Conservation (phyloP, 1,140 invertebrate genomes). For the Coelopa frigida region DNA sequence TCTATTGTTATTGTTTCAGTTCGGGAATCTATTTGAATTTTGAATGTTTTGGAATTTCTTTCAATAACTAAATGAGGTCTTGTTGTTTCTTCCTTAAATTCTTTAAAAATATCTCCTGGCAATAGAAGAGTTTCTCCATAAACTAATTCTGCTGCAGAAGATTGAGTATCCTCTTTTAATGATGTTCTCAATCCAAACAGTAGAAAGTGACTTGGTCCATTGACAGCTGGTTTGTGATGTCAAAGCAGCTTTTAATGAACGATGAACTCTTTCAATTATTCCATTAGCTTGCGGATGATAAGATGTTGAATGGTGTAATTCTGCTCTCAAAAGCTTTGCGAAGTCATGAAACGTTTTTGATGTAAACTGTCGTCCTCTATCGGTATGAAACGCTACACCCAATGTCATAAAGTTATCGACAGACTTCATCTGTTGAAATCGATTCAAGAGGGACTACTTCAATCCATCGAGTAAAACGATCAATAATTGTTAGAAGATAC, state of each 20-base stretch:
- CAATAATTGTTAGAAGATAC: slow-evolving; percentile 3
- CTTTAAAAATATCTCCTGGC: slow-evolving; percentile 3
- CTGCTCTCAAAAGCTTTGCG: slow-evolving; percentile 11
- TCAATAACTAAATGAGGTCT: too few relatives aligned
- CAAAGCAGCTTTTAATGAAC: slow-evolving; percentile 4
- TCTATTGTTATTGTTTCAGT: too few relatives aligned
- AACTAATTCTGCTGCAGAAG: not conserved
- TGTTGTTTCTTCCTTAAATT: too few relatives aligned
- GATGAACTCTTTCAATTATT: slow-evolving; percentile 4
- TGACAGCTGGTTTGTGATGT: slow-evolving; percentile 9
- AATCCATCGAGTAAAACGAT: slow-evolving; percentile 8
- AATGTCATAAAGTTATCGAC: slow-evolving; percentile 31
- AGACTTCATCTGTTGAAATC: slow-evolving; percentile 19
- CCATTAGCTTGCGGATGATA: slow-evolving; percentile 23
- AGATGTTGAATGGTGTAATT: slow-evolving; percentile 22
- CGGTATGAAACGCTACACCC: too few relatives aligned
- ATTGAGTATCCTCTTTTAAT: not conserved
- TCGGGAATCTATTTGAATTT: too few relatives aligned
- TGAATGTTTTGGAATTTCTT: too few relatives aligned
- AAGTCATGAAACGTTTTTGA: slow-evolving; percentile 15
- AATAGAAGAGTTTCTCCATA: slow-evolving; percentile 3
- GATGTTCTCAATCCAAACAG: slow-evolving; percentile 1
- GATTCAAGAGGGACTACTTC: slow-evolving; percentile 22
- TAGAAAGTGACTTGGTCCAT: slow-evolving; percentile 12
- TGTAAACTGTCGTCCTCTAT: slow-evolving; percentile 39